Evolutionary conservation across 2,888 invertebrate genomes (phyloP), one percentile per base, ranked within the genome.

Genomic region (Fragum whitleyi): DNA sequence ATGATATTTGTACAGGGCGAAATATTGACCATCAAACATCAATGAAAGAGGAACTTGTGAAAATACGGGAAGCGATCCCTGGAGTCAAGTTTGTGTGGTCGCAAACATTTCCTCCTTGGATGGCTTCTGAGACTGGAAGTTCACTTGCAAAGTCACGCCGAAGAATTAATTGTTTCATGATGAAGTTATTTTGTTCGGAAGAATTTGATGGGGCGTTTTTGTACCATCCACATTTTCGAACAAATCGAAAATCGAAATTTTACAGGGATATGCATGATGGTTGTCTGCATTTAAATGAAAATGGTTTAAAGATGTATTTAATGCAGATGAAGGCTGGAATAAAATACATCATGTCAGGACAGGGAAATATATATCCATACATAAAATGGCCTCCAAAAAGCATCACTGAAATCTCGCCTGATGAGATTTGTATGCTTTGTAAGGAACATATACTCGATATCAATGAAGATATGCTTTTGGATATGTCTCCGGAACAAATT

Each of bases 21-120:
- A 84, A 81, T 65, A 39, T 36, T 5, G 81, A 81, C 14, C 29
- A 26, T 21, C 29, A 26, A n/a, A 71, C 75, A 0, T 47, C 55
- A 19, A 76, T 84, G 77, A 53, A 79, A 21, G 21, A 47, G 28
- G 78, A 81, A 26, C 59, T 79, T 21, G 39, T 39, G 29, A 53
- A 59, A 29, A 79, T 84, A 16, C 32, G 26, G n/a, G 36, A 79
- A 65, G 71, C 74, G 39, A 68, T 84, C 28, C 84, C 84, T 14
- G 74, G 62, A 57, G 84, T 79, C 0, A 39, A 71, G 5, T 55
- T 84, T 28, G 77, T 81, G 0, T 84, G 81, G 81, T 71, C 74
- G 0, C 79, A 81, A 26, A 55, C 71, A 11, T 36, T 84, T 23
- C 84, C 84, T 0, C 68, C 84, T 0, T 84, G 84, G 84, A 76